A percentile compares a stretch with the other conserved stretches of the same genome.
phyloP scores from a whole-genome alignment of 2,797 vertebrate species.

The Platalea minor region DNA sequence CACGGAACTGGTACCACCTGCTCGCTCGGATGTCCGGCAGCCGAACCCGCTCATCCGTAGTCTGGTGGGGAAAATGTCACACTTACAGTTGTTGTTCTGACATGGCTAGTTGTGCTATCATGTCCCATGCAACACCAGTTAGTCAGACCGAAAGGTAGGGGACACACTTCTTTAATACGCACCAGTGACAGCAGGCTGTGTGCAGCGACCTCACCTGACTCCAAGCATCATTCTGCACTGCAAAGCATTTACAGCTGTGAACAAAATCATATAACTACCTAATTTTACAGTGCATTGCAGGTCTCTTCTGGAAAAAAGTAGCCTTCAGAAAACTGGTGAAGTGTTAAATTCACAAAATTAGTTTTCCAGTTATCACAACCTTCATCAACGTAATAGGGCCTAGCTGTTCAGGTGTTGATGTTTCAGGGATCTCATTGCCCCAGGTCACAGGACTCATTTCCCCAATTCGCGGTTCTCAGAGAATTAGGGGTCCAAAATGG shows the following conservation, averaged over 20 bases:
- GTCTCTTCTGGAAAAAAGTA: neutral
- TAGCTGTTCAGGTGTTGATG: neutral
- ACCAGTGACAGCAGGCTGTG: neutral
- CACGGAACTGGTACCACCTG: conserved; percentile 97
- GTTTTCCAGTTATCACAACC: neutral
- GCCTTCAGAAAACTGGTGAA: neutral
- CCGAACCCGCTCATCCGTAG: conserved; percentile 86
- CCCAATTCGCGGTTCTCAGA: neutral
- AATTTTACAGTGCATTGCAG: neutral
- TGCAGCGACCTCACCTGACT: neutral
- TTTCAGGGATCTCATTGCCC: neutral
- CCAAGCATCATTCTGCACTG: neutral
- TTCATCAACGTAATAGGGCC: neutral
- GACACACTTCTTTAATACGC: accelerated
- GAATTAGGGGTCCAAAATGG: neutral
- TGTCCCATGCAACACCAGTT: neutral
- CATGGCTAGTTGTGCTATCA: no score
- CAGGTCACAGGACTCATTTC: neutral
- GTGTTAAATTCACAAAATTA: neutral
- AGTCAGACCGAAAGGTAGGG: neutral
- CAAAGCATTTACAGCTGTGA: neutral
- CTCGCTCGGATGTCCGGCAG: conserved; percentile 87
- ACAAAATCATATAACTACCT: neutral
- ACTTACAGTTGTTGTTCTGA: neutral
- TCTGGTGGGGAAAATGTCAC: conserved; percentile 73